These are phyloP conservation scores for Plagodis pulveraria DNA, from an alignment of 2,888 invertebrate genomes.

Conservation along the genomic window DNA sequence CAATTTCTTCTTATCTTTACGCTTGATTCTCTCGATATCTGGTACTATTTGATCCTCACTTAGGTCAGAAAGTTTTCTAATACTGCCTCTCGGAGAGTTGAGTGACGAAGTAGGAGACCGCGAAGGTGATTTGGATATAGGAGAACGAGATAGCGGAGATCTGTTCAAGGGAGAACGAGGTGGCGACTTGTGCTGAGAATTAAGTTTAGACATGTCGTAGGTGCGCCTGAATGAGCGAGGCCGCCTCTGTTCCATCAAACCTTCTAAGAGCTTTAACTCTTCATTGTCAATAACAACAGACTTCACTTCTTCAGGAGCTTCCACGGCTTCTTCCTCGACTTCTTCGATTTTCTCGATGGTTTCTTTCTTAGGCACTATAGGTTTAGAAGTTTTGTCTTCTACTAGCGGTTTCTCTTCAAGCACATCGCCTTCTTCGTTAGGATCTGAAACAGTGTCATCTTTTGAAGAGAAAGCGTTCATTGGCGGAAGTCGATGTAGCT, in stretches of 20 bases:
- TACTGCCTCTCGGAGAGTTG: conserved; percentile 80
- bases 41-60: conserved; percentile 82
- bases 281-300: conserved; percentile 84
- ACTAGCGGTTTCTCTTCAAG: conserved; percentile 85
- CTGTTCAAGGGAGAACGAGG: conserved; percentile 77
- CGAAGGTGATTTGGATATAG: conserved; percentile 80
- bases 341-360: conserved; percentile 78
- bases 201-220: conserved; percentile 73
- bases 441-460: conserved; percentile 93
- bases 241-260: conserved; percentile 78
- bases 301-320: conserved; percentile 64
- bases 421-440: conserved; percentile 87
- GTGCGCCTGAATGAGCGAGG: conserved; percentile 80
- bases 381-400: conserved; percentile 63
- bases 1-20: conserved; percentile 77
- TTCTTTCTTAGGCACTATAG: conserved; percentile 56
- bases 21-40: conserved; percentile 79
- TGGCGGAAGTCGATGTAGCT: conserved; percentile 91
- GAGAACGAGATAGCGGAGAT: conserved; percentile 78
- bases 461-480: conserved; percentile 95
- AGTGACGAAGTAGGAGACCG: conserved; percentile 81
- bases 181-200: conserved; percentile 69
- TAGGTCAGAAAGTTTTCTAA: conserved; percentile 78
- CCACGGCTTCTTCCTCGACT: conserved; percentile 81
- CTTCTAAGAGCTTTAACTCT: conserved; percentile 83